These are phyloP conservation scores for Onchidella celtica DNA, from an alignment of 2,888 invertebrate species.

Conservation along the genomic window DNA sequence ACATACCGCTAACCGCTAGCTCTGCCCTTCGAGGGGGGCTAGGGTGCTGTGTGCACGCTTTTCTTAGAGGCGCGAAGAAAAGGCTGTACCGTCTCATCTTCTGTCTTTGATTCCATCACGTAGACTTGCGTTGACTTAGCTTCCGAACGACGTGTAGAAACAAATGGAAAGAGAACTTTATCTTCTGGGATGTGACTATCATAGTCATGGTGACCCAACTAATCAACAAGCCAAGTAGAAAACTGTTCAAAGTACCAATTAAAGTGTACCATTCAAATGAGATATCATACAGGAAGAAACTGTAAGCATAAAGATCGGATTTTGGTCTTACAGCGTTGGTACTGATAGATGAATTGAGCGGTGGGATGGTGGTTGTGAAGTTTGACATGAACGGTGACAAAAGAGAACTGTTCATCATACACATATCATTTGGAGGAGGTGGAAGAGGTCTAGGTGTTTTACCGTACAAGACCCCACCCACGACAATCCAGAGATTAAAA, in stretches of 20 bases:
- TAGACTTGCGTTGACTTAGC: too few relatives aligned
- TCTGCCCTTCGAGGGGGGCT: too few relatives aligned
- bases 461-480: constrained; percentile 11
- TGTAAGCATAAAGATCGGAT: neutral
- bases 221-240: neutral
- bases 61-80: too few relatives aligned
- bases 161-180: neutral
- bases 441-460: neutral
- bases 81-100: too few relatives aligned
- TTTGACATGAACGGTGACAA: too few relatives aligned
- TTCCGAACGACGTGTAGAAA: too few relatives aligned
- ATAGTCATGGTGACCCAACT: too few relatives aligned
- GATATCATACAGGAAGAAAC: constrained; percentile 4
- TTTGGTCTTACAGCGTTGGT: neutral
- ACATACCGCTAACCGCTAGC: too few relatives aligned
- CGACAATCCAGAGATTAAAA: constrained; percentile 7
- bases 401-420: neutral
- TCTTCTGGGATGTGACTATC: neutral
- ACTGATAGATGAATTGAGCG: too few relatives aligned
- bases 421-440: neutral
- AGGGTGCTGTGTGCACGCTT: too few relatives aligned
- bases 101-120: too few relatives aligned
- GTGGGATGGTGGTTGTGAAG: too few relatives aligned
- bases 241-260: neutral
- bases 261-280: constrained; percentile 10